Conservation (phyloP, 2,113 vertebrate genomes). For the Aplodontia rufa region DNA sequence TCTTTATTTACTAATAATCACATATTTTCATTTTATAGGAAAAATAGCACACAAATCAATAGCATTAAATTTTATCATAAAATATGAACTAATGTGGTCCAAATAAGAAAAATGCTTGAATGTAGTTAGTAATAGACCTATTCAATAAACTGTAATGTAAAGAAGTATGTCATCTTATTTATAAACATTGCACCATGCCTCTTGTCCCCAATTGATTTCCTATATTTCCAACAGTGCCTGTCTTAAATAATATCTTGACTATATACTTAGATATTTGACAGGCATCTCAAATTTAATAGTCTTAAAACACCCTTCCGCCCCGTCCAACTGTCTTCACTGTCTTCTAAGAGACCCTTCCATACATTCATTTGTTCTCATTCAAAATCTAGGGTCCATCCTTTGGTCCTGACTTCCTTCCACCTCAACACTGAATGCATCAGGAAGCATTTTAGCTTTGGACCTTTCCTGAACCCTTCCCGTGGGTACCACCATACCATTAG, state of each 20-base stretch:
- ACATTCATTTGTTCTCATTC: background rate
- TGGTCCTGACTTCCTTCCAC: background rate
- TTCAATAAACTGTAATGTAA: background rate
- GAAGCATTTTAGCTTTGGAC: background rate
- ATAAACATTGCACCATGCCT: background rate
- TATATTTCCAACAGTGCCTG: background rate
- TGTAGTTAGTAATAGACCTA: background rate
- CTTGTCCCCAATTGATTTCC: background rate
- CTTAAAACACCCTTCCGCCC: background rate
- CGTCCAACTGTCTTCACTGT: background rate
- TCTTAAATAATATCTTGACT: background rate
- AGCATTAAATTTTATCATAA: background rate
- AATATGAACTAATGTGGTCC: background rate
- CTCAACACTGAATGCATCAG: background rate
- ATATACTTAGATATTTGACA: background rate
- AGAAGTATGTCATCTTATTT: background rate
- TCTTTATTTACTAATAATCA: background rate
- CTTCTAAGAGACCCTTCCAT: rapidly evolving
- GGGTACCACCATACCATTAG: background rate
- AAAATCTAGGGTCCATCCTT: background rate
- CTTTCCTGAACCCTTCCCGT: background rate
- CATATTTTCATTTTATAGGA: background rate
- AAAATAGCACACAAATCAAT: background rate
- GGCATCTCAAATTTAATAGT: background rate
- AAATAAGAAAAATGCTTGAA: background rate